Base-by-base conservation (phyloP, 1,140 invertebrate genomes). In the Aphelinus certus region DNA sequence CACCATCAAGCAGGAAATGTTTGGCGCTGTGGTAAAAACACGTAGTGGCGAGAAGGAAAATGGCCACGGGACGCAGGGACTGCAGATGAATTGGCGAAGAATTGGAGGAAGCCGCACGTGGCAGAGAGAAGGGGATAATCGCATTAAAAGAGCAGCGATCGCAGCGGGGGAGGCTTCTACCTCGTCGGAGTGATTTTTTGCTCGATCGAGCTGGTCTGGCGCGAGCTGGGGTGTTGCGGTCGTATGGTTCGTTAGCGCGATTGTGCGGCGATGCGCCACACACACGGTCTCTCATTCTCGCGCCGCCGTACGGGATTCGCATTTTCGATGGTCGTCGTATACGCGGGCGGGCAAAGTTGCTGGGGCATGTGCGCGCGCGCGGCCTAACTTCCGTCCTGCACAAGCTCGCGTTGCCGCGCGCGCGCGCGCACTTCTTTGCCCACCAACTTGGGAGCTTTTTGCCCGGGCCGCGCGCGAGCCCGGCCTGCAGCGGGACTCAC, bases 401-500 rank as follows among this genome's bases (percentile, higher is more conserved):
- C 64, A 58, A 66, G 47, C 65, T 48, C 46, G 3, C 46, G 48
- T 46, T 10, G 10, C 43, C 49, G 62, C 45, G 45, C 51, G n/a
- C 42, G 2, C 3, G 6, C 51, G 5, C 48, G 43, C 56, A 10
- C 55, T 60, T 58, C 62, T 66, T 73, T 51, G 42, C 53, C 55
- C 42, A 26, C 46, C 53, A 70, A 76, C 62, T 71, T 71, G 47
- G 69, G 46, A 71, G 26, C 69, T 73, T 78, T 73, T 75, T 71
- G 49, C 56, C 60, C 49, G 46, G 56, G 45, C 26, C 60, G 9
- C 47, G 51, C 7, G 66, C 62, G 42, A 3, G 61, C 9, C 1
- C 60, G 46, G 5, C 49, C 55, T 49, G 42, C 55, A 66, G 10
- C 57, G 57, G 51, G 67, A 83, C 78, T 84, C 81, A 82, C 80